Base-by-base conservation (phyloP, 1,140 invertebrate species). In the Drosophila pandora region DNA sequence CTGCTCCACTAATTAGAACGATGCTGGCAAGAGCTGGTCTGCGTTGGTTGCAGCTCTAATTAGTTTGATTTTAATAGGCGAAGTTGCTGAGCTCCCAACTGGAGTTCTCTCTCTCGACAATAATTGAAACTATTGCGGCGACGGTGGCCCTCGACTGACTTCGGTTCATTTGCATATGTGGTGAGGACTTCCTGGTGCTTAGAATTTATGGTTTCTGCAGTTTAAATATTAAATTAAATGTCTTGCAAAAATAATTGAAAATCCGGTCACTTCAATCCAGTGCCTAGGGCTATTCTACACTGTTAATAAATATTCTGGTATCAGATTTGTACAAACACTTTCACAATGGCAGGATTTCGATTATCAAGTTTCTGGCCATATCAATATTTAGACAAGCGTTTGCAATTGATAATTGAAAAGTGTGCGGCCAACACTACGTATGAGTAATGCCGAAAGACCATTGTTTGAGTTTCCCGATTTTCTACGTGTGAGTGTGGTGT, bases 401-500 rank as follows among this genome's bases (percentile, higher is more conserved):
- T 75, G 52, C 60, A 53, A 74, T 65, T 75, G 71, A 75, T 75
- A 75, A 75, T 75, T 75, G 70, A 75, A 74, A 75, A 75, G 60
- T 75, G 71, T 74, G 60, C 60, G 53, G 71, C 39, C 71, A 75
- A 58, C 71, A 61, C 39, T 49, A 65, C 71, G 71, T 75, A 75
- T 75, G 71, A 65, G 71, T 75, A 75, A 75, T 79, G 52, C 41
- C 39, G 43, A 69, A 47, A 49, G 25, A n/a, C 67, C 64, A 58
- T 70, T 79, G 70, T 77, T 73, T 82, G 60, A 78, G 52, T 37
- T 69, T 47, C 34, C 56, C 10, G 54, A 22, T 54, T 54, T 54
- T 65, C 17, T 47, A 28, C 22, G 30, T 48, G 48, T 43, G 30
- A 8, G 55, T 52, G 23, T 32, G 52, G 52, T 58, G 52, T 13